Evolutionary conservation across 2,888 invertebrate species (phyloP).

Genomic region (Acronicta alni): DNA sequence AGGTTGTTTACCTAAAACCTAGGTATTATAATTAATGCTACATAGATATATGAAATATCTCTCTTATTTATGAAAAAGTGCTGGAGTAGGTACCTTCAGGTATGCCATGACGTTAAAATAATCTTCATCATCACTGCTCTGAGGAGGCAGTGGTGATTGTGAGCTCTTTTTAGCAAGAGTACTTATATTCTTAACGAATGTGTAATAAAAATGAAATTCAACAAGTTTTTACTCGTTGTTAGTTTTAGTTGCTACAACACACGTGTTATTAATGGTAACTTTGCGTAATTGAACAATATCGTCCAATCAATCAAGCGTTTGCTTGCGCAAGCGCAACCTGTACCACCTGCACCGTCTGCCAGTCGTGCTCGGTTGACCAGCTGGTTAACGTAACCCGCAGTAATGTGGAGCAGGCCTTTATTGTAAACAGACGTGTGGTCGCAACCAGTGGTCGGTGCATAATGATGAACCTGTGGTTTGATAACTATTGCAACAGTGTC

Average conservation of each 20-base stretch:
- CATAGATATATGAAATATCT: too few relatives aligned
- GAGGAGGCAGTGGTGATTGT: too few relatives aligned
- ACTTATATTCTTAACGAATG: too few relatives aligned
- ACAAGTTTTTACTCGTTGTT: slow-evolving; percentile 14
- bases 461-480: slow-evolving; percentile 68
- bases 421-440: slow-evolving; percentile 33
- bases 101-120: too few relatives aligned
- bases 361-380: slow-evolving; percentile 31
- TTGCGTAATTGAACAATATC: slow-evolving; percentile 45
- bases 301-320: slow-evolving; percentile 39
- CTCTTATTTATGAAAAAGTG: too few relatives aligned
- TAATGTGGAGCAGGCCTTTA: slow-evolving; percentile 15
- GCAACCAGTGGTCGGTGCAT: slow-evolving; percentile 9
- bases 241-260: slow-evolving; percentile 26
- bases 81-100: too few relatives aligned
- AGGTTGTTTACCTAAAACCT: too few relatives aligned
- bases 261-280: slow-evolving; percentile 32
- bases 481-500: slow-evolving; percentile 62
- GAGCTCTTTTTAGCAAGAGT: too few relatives aligned
- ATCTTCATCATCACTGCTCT: too few relatives aligned
- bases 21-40: too few relatives aligned
- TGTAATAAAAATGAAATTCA: not conserved
- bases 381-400: slow-evolving; percentile 36
- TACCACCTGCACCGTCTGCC: slow-evolving; percentile 16
- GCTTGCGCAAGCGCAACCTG: slow-evolving; percentile 42